Evolutionary conservation across 2,888 invertebrate genomes (phyloP), one percentile per base, ranked within the genome.

Genomic region (Meliscaeva auricollis): DNA sequence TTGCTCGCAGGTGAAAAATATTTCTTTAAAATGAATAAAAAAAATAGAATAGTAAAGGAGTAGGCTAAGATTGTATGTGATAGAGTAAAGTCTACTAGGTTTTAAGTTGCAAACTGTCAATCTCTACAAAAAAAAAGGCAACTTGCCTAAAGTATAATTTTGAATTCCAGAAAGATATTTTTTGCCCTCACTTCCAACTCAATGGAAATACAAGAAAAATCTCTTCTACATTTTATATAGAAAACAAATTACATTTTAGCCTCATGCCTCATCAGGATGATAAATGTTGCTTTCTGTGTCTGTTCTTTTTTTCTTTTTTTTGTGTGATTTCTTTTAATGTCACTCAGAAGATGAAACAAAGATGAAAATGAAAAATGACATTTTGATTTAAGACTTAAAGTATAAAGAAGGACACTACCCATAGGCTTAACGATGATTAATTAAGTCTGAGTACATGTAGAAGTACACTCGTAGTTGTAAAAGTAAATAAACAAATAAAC

Each of bases 371-470:
- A 85, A 81, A 81, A 85, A 85, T 81, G 76, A 77, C 62, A 81
- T 69, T 81, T 85, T 85, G 76, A 81, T 73, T 77, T 60, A 85
- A 76, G 76, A 54, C 73, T 54, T 20, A 56, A 17, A 69, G n/a
- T 35, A 62, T 38, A 73, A n/a, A n/a, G 13, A 75, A 26, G 52
- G 79, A 74, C 74, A 69, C 78, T 79, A 70, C 56, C 84, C 76
- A 68, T 81, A 77, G 80, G 85, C 85, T 81, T 81, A 85, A 73
- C 85, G 68, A 81, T 85, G 85, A 81, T 85, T 62, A 85, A 85
- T 85, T 72, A 56, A 11, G 44, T 48, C 58, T 30, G n/a, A 32
- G n/a, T 15, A 44, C 41, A 6, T n/a, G 5, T n/a, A 38, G 9
- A 13, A 11, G 1, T 38, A 6, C 38, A 38, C 9, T 38, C 11